These are phyloP conservation scores for Ichneumon xanthorius DNA, from an alignment of 2,888 invertebrate genomes.

Conservation along the genomic window DNA sequence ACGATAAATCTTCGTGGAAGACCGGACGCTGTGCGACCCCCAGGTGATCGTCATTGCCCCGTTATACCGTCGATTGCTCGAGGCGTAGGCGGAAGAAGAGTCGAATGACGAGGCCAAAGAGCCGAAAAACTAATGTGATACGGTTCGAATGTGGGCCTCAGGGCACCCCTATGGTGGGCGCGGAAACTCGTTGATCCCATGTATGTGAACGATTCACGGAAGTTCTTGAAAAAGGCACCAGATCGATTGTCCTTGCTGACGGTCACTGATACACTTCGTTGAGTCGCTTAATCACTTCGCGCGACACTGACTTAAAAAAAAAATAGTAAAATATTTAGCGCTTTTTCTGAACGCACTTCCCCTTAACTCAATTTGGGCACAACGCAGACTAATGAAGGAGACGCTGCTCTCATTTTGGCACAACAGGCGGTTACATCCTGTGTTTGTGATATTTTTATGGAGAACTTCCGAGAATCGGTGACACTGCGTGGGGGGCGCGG, in stretches of 20 bases:
- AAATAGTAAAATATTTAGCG: too few species aligned
- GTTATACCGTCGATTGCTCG: neutral
- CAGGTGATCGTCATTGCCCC: neutral
- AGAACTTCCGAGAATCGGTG: constrained; percentile 79
- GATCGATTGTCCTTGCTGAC: constrained; percentile 33
- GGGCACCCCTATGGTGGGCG: constrained; percentile 55
- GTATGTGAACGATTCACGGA: neutral
- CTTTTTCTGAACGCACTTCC: neutral
- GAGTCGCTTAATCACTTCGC: neutral
- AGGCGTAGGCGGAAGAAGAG: constrained; percentile 15
- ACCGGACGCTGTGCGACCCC: neutral
- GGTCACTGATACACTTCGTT: neutral
- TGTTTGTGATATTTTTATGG: constrained; percentile 77
- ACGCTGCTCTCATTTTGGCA: constrained; percentile 50
- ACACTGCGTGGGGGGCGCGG: constrained; percentile 72
- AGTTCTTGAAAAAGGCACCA: constrained; percentile 12
- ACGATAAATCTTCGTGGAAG: neutral
- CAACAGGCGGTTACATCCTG: constrained; percentile 63
- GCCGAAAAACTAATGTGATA: constrained; percentile 56
- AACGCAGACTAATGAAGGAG: constrained; percentile 8
- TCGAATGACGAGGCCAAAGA: constrained; percentile 44
- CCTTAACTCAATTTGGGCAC: neutral
- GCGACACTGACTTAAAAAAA: neutral
- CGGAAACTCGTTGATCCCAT: constrained; percentile 27
- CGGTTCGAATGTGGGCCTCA: constrained; percentile 62